These are phyloP conservation scores for Empidonax alnorum DNA, from an alignment of 2,113 vertebrate genomes.

Conservation along the genomic window DNA sequence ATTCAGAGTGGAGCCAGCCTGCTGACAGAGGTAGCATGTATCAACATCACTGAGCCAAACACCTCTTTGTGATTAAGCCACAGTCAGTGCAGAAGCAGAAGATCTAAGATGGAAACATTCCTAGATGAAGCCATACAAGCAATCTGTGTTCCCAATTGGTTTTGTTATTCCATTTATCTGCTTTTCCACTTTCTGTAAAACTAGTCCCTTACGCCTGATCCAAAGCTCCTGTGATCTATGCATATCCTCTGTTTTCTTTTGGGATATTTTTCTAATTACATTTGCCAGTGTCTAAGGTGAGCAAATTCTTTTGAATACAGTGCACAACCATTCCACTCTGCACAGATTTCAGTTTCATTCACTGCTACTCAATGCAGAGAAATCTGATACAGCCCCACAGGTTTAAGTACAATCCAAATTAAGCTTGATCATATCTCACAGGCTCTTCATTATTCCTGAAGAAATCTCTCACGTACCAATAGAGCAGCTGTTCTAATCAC, in stretches of 20 bases:
- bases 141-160: not conserved
- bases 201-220: not conserved
- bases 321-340: not conserved
- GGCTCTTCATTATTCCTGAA: conserved; percentile 9
- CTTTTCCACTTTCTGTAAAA: conserved; percentile 5
- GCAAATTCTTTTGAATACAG: not conserved
- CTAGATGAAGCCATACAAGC: not conserved
- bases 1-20: not conserved
- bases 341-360: not conserved
- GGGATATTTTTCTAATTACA: conserved; percentile 15
- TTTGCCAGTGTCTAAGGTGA: not conserved
- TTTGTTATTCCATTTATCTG: conserved; percentile 12
- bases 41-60: not conserved
- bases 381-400: not conserved
- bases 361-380: not conserved
- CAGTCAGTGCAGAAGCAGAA: not conserved
- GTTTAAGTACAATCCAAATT: conserved; percentile 28
- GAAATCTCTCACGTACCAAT: not conserved
- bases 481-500: not conserved
- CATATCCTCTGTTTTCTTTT: not conserved
- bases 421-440: conserved; percentile 36
- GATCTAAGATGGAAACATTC: not conserved
- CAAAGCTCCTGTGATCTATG: conserved; percentile 5
- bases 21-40: not conserved
- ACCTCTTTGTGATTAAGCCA: not conserved